phyloP scores from a whole-genome alignment of 2,113 vertebrate species.

The Peucedramus taeniatus region DNA sequence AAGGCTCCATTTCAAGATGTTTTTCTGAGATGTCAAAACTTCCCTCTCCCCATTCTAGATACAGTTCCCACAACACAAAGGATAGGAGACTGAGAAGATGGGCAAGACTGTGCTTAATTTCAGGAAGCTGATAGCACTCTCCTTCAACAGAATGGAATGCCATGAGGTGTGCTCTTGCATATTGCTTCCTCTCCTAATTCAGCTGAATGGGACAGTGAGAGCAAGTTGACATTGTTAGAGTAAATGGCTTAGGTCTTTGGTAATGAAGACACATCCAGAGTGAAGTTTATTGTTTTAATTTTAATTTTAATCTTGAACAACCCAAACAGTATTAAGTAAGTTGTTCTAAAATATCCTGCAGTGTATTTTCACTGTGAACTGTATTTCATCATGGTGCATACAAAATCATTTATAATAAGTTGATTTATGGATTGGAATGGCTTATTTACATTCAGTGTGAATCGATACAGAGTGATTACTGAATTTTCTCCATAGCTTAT shows the following conservation, averaged over 20 bases:
- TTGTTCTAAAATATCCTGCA: constrained; percentile 35
- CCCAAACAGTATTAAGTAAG: constrained; percentile 21
- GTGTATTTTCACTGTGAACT: background rate
- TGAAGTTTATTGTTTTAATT: constrained; percentile 77
- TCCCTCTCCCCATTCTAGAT: background rate
- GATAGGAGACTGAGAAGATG: background rate
- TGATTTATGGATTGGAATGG: constrained; percentile 58
- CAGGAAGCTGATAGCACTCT: constrained; percentile 15
- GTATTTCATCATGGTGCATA: background rate
- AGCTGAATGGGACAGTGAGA: constrained; percentile 59
- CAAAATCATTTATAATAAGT: constrained; percentile 36
- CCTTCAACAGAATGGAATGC: constrained; percentile 61
- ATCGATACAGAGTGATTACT: constrained; percentile 62
- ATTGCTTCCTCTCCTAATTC: constrained; percentile 71
- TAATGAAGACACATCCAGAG: constrained; percentile 69
- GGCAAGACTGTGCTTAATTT: constrained; percentile 25
- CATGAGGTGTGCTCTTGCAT: constrained; percentile 62
- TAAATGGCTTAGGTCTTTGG: constrained; percentile 71
- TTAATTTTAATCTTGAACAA: constrained; percentile 72
- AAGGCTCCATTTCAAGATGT: background rate
- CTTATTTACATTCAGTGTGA: constrained; percentile 58
- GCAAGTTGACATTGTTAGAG: constrained; percentile 71
- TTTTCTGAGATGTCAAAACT: background rate
- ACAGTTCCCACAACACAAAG: background rate
- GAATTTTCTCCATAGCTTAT: constrained; percentile 40